Conservation (phyloP, 2,113 vertebrate genomes). For the Corythornis cristatus region DNA sequence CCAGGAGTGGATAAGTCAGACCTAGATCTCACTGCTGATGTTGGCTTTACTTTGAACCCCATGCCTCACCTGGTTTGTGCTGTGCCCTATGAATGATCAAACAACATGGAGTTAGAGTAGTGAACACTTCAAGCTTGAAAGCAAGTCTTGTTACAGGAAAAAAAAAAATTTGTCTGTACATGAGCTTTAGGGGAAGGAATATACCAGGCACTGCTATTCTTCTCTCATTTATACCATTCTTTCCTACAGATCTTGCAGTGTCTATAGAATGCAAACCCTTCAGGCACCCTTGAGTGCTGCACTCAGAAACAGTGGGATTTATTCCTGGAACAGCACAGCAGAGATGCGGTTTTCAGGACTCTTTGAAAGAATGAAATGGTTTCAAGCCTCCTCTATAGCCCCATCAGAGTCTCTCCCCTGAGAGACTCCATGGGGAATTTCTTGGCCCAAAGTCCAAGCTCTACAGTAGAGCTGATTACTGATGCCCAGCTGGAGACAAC, state of each 20-base stretch:
- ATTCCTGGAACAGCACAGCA: background rate
- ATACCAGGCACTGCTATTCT: background rate
- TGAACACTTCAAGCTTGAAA: background rate
- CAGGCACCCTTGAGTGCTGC: background rate
- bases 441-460: background rate
- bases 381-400: background rate
- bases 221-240: background rate
- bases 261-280: background rate
- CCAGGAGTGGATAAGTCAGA: slow-evolving; percentile 70
- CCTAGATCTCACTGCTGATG: slow-evolving; percentile 73
- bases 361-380: background rate
- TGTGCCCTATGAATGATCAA: slow-evolving; percentile 18
- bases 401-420: background rate
- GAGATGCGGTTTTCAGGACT: background rate
- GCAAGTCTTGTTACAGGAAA: background rate
- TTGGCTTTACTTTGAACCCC: slow-evolving; percentile 73
- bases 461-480: background rate
- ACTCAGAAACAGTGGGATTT: background rate
- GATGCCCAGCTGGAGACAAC: background rate
- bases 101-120: background rate
- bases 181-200: background rate
- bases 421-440: background rate
- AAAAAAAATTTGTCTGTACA: background rate
- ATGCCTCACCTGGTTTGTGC: slow-evolving; percentile 76
- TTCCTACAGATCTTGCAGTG: background rate